These are phyloP conservation scores for Delia radicum DNA, from an alignment of 1,140 invertebrate genomes.

Conservation along the genomic window DNA sequence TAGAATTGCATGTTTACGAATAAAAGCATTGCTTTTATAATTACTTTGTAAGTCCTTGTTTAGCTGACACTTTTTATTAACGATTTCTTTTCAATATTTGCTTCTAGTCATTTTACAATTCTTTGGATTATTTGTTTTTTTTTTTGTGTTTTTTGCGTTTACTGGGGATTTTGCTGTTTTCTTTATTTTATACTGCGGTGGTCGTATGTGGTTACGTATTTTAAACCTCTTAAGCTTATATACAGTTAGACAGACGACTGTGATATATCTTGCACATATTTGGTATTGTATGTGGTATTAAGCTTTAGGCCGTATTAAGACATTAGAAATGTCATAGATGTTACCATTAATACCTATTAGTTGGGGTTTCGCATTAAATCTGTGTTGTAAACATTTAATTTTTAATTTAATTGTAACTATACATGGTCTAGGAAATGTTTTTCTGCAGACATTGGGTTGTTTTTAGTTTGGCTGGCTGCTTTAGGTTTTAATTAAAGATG, in stretches of 20 bases:
- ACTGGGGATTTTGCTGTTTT: too few relatives aligned
- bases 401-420: not conserved
- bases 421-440: not conserved
- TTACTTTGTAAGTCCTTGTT: constrained; percentile 10
- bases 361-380: constrained; percentile 22
- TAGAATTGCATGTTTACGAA: not conserved
- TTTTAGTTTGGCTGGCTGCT: too few relatives aligned
- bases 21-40: not conserved
- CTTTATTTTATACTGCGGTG: not conserved
- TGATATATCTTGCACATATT: too few relatives aligned
- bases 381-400: constrained; percentile 23
- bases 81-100: not conserved
- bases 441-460: not conserved
- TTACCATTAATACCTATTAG: constrained; percentile 13
- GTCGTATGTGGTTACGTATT: constrained; percentile 20
- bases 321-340: constrained; percentile 15
- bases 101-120: not conserved
- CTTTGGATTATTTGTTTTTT: not conserved
- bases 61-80: not conserved
- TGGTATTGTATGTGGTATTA: not conserved
- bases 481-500: too few relatives aligned
- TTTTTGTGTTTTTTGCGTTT: not conserved
- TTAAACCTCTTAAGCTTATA: not conserved
- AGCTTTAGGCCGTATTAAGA: not conserved
- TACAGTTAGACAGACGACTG: not conserved